Conservation (phyloP, 2,888 invertebrate genomes). For the Caenorhabditis doughertyi region DNA sequence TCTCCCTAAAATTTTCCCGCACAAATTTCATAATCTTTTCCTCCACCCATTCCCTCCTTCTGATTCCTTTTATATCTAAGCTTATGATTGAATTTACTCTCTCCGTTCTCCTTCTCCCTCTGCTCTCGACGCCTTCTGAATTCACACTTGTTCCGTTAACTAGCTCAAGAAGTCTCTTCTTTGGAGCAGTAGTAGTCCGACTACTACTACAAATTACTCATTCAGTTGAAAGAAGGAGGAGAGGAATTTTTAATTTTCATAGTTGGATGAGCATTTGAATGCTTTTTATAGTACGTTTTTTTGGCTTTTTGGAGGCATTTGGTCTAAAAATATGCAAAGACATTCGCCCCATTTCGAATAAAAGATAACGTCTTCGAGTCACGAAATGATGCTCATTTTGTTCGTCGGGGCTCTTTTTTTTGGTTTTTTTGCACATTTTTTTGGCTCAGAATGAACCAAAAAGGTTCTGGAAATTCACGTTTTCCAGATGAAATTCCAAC, state of each 20-base stretch:
- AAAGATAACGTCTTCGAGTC: conserved; percentile 50
- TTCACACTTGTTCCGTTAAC: conserved; percentile 24
- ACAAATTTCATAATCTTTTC: conserved; percentile 52
- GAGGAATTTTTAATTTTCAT: conserved; percentile 12
- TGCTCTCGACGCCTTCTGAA: neutral
- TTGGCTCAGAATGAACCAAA: no score
- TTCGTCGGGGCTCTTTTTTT: neutral
- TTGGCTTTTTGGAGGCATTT: neutral
- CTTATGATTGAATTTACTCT: conserved; percentile 54
- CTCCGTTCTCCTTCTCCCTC: neutral
- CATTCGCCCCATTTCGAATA: conserved; percentile 35
- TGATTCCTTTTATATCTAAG: conserved; percentile 24
- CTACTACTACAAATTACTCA: conserved; percentile 24
- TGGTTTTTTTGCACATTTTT: neutral
- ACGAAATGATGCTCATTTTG: conserved; percentile 31
- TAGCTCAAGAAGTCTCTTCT: neutral
- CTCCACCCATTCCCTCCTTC: neutral
- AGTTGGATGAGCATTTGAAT: neutral
- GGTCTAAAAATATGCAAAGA: conserved; percentile 13
- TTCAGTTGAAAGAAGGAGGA: neutral
- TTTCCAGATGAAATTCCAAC: neutral
- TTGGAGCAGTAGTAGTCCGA: conserved; percentile 8
- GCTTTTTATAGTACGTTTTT: neutral
- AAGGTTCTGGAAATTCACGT: neutral
- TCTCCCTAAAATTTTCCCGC: conserved; percentile 10